These are phyloP conservation scores for Cantharis rufa DNA, from an alignment of 2,888 invertebrate species.

Conservation along the genomic window DNA sequence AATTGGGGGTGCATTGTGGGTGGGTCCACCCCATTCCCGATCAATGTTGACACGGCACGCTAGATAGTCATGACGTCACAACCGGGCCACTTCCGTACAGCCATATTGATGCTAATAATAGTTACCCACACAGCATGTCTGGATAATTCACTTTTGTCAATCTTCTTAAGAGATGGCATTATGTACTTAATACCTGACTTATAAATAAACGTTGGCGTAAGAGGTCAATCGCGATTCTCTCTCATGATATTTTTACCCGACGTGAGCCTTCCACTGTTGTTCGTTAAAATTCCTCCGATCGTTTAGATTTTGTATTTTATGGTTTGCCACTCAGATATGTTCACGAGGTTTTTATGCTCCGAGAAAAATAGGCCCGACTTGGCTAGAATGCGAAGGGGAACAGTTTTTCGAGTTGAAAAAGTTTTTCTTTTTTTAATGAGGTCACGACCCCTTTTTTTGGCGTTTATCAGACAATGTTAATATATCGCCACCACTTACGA, in stretches of 20 bases:
- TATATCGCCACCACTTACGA: not conserved
- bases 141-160: slow-evolving; percentile 26
- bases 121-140: slow-evolving; percentile 11
- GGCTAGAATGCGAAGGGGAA: not conserved
- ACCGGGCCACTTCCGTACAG: slow-evolving; percentile 42
- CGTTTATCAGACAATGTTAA: not conserved
- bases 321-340: not conserved
- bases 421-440: not conserved
- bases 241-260: not conserved
- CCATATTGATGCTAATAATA: slow-evolving; percentile 40
- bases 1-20: slow-evolving; percentile 44
- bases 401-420: not conserved
- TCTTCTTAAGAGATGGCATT: slow-evolving; percentile 29
- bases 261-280: slow-evolving; percentile 4
- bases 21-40: slow-evolving; percentile 42
- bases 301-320: not conserved
- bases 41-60: slow-evolving; percentile 56
- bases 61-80: slow-evolving; percentile 41
- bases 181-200: slow-evolving; percentile 3
- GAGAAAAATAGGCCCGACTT: not conserved
- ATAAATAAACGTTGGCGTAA: slow-evolving; percentile 4
- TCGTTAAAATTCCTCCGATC: not conserved
- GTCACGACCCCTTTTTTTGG: not conserved
- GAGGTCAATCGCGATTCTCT: slow-evolving; percentile 9
- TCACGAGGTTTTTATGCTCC: not conserved